Conservation (phyloP, 2,113 vertebrate species). For the Trichechus manatus region DNA sequence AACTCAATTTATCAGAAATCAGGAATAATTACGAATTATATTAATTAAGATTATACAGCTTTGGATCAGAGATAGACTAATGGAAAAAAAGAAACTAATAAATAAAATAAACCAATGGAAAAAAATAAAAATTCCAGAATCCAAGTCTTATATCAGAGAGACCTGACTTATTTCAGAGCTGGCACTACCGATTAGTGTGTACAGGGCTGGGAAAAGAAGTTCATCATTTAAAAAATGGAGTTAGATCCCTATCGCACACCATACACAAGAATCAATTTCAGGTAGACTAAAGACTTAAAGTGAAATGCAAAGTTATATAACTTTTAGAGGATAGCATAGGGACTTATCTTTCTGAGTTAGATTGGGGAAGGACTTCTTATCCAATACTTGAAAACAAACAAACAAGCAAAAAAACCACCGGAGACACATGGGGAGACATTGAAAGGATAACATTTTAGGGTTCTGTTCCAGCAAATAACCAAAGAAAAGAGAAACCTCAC, state of each 20-base stretch:
- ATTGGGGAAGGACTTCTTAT: background rate
- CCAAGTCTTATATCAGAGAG: background rate
- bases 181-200: background rate
- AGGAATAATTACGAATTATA: background rate
- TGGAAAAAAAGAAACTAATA: background rate
- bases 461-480: background rate
- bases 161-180: background rate
- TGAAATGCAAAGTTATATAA: background rate
- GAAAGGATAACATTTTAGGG: background rate
- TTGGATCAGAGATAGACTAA: background rate
- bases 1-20: background rate
- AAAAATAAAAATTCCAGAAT: background rate
- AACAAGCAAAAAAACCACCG: background rate
- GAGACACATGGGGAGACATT: background rate
- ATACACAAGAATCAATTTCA: conserved; percentile 6
- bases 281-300: background rate
- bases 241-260: background rate
- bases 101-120: background rate
- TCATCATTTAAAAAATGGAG: background rate
- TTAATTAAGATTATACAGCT: background rate
- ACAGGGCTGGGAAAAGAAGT: background rate
- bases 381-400: background rate
- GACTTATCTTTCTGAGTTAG: background rate
- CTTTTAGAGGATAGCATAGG: background rate
- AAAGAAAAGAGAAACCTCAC: background rate